Evolutionary conservation across 2,113 vertebrate genomes (phyloP).

Genomic region (Aspiorhynchus laticeps): DNA sequence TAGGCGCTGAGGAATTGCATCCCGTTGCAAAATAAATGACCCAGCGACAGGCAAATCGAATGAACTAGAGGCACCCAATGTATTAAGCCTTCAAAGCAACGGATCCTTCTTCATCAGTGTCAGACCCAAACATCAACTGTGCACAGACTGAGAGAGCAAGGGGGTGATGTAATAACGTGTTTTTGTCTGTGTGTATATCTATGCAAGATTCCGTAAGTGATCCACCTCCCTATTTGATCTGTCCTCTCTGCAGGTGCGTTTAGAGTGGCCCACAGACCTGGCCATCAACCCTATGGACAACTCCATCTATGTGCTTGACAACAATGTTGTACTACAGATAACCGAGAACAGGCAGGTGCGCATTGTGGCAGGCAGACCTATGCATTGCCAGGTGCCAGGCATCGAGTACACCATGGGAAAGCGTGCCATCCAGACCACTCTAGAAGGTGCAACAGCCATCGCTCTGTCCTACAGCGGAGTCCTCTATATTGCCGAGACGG

Average conservation of each 20-base stretch:
- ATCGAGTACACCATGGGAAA: constrained; percentile 91
- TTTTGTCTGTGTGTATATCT: constrained; percentile 30
- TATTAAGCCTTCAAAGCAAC: constrained; percentile 56
- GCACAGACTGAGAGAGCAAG: constrained; percentile 21
- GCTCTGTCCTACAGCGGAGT: constrained; percentile 93
- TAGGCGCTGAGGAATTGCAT: constrained; percentile 55
- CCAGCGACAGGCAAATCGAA: constrained; percentile 56
- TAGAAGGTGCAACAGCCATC: constrained; percentile 93
- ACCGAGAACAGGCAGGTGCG: constrained; percentile 97
- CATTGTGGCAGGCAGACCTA: constrained; percentile 92
- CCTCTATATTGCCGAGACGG: constrained; percentile 94
- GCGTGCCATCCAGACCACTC: constrained; percentile 90
- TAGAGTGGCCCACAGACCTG: constrained; percentile 97
- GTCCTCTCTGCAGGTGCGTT: constrained; percentile 80
- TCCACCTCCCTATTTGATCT: constrained; percentile 1
- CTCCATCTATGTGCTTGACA: constrained; percentile 97
- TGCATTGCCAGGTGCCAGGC: constrained; percentile 96
- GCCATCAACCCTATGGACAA: constrained; percentile 99
- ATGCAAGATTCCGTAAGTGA: constrained; percentile 24
- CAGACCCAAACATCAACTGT: constrained; percentile 41
- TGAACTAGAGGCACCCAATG: constrained; percentile 50
- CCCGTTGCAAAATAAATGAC: constrained; percentile 59
- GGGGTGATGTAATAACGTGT: constrained; percentile 14
- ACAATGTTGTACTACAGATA: constrained; percentile 97
- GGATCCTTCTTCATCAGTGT: constrained; percentile 65